Base-by-base conservation (phyloP, 2,113 vertebrate species). In the Eonycteris spelaea region DNA sequence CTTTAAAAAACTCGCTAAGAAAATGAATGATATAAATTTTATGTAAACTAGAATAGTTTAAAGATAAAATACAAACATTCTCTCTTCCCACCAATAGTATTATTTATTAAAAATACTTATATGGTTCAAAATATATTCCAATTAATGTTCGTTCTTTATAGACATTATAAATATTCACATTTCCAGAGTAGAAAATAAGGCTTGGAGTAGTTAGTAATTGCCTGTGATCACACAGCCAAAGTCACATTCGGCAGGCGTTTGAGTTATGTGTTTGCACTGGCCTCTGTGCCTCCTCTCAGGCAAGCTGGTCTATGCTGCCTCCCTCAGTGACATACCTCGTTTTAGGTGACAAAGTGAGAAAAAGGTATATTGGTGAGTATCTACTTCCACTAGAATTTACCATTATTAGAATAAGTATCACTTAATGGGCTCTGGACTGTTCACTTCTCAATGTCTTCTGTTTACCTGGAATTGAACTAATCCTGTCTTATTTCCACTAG, bases 401-500 rank as follows among this genome's bases (percentile, higher is more conserved):
- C 2, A 1, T 59, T 21, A 40, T 7, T 61, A 91, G 22, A 80
- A 18, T 28, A 80, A n/a, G 6, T 4, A 22, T 63, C 43, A 78
- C 8, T 33, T 38, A n/a, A 45, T 2, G 4, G 12, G 28, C 3
- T 53, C 24, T 16, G 55, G 3, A 30, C 13, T 8, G 1, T 0
- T 48, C 13, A 21, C 6, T 35, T 35, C 12, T 43, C 57, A 55
- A 7, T 65, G 24, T 63, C 12, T 71, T 78, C 51, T 40, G 2
- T 28, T 70, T 51, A 21, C 15, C 13, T 70, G 26, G 26, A 22
- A 48, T 43, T 89, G 77, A 15, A 68, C 6, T 30, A 35, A 70
- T 12, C 12, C 28, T 14, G 10, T 78, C 7, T 89, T 9, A 78
- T 4, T 73, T 45, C 51, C 28, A 45, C 16, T 43, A 45, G 18